phyloP scores from a whole-genome alignment of 2,888 invertebrate species.

The Prosapia bicincta region DNA sequence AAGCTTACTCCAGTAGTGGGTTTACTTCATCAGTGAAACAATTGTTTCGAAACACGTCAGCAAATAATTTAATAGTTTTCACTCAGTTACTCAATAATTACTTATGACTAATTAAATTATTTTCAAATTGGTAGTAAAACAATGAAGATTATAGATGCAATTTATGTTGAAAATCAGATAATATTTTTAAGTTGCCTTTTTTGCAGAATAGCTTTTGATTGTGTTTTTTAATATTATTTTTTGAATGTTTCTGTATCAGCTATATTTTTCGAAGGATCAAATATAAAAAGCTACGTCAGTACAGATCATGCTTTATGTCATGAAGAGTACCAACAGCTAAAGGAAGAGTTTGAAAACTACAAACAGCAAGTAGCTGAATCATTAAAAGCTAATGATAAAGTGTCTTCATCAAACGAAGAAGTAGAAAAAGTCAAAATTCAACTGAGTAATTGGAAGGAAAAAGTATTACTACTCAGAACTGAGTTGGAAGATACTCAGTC shows the following conservation, averaged over 20 bases:
- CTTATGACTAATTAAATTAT: no score
- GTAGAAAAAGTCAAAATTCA: conserved; percentile 45
- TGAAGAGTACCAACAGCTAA: conserved; percentile 60
- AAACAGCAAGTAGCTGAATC: conserved; percentile 47
- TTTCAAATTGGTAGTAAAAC: no score
- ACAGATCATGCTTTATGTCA: conserved; percentile 49
- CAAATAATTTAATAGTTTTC: no score
- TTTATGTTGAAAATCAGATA: no score
- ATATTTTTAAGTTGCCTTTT: no score
- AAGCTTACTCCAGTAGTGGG: no score
- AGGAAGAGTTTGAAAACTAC: conserved; percentile 64
- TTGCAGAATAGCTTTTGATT: no score
- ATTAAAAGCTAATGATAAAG: background rate
- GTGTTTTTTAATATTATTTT: no score
- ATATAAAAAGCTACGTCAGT: conserved; percentile 16
- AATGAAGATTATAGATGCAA: no score
- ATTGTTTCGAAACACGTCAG: no score
- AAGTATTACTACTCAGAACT: conserved; percentile 57
- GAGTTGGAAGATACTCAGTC: conserved; percentile 62
- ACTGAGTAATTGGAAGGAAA: conserved; percentile 63
- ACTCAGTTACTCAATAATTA: no score
- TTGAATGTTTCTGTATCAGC: conserved; percentile 16
- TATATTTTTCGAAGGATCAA: conserved; percentile 11
- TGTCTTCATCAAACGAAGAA: conserved; percentile 12
- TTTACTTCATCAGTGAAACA: no score